Conservation (phyloP, 2,113 vertebrate genomes). For the Cyanistes caeruleus region DNA sequence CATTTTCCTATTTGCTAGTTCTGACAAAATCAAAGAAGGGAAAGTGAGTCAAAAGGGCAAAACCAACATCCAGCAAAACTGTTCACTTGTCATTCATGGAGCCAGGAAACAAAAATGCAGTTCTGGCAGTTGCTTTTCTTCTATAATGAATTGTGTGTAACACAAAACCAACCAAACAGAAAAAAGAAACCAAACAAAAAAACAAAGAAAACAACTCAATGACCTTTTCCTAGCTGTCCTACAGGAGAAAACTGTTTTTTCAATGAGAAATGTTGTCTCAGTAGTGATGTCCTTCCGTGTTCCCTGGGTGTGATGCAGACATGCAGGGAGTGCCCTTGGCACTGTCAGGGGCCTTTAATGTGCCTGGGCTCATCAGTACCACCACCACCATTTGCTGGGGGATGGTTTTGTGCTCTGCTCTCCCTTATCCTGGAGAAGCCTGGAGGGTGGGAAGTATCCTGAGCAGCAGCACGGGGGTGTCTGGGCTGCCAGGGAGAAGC, state of each 20-base stretch:
- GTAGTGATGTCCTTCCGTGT: background rate
- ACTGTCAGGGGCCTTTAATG: background rate
- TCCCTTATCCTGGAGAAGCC: background rate
- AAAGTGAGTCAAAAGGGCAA: background rate
- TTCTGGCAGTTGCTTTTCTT: background rate
- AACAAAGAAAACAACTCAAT: accelerated
- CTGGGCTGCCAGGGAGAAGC: background rate
- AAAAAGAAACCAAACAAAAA: background rate
- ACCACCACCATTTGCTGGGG: background rate
- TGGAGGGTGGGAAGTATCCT: too few species aligned
- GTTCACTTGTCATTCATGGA: background rate
- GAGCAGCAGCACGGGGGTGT: background rate
- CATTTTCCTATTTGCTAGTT: background rate
- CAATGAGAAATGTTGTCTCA: background rate
- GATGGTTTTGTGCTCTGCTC: accelerated
- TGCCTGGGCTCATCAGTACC: background rate
- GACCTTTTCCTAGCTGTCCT: background rate
- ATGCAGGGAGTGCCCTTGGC: background rate
- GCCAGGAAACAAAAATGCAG: background rate
- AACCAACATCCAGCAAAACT: background rate
- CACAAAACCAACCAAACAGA: background rate
- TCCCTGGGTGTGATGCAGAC: accelerated
- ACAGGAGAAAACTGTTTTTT: background rate
- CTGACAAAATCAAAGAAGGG: background rate
- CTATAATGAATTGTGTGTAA: background rate